phyloP scores from a whole-genome alignment of 2,113 vertebrate genomes.

The Azemiops feae region DNA sequence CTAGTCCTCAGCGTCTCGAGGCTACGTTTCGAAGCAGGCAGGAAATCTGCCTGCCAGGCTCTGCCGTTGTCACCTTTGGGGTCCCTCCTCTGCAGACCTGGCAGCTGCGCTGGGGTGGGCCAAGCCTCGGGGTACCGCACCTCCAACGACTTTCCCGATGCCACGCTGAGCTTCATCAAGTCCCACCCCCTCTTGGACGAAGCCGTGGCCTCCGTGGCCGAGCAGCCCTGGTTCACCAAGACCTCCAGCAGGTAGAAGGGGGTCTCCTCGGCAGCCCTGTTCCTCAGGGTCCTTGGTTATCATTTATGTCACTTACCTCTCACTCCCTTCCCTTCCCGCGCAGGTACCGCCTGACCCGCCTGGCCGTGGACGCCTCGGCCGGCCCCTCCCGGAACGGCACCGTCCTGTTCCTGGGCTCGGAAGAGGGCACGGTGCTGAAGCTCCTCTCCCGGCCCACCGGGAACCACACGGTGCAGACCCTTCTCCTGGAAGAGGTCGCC shows the following conservation, averaged over 20 bases:
- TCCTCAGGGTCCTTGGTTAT: rapidly evolving
- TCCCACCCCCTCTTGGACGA: slow-evolving; percentile 92
- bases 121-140: slow-evolving; percentile 71
- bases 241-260: slow-evolving; percentile 75
- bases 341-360: slow-evolving; percentile 85
- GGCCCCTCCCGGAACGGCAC: slow-evolving; percentile 82
- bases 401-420: slow-evolving; percentile 86
- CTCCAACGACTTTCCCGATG: slow-evolving; percentile 88
- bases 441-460: slow-evolving; percentile 74
- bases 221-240: slow-evolving; percentile 84
- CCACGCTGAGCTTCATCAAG: slow-evolving; percentile 90
- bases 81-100: slow-evolving; percentile 72
- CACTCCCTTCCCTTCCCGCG: rapidly evolving
- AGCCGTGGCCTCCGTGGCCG: slow-evolving; percentile 77
- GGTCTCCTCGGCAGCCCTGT: too few species aligned
- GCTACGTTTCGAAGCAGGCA: background rate
- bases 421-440: slow-evolving; percentile 87
- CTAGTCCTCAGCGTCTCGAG: background rate
- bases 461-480: slow-evolving; percentile 64
- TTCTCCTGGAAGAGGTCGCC: slow-evolving; percentile 86
- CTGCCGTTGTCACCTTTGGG: background rate
- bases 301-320: rapidly evolving
- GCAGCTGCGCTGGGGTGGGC: slow-evolving; percentile 85
- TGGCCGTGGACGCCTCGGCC: slow-evolving; percentile 82
- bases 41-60: background rate